Percentiles rank a stretch among this genome's conserved stretches.
Evolutionary conservation across 2,888 invertebrate species (phyloP).

Genomic region (Proisotoma minuta): DNA sequence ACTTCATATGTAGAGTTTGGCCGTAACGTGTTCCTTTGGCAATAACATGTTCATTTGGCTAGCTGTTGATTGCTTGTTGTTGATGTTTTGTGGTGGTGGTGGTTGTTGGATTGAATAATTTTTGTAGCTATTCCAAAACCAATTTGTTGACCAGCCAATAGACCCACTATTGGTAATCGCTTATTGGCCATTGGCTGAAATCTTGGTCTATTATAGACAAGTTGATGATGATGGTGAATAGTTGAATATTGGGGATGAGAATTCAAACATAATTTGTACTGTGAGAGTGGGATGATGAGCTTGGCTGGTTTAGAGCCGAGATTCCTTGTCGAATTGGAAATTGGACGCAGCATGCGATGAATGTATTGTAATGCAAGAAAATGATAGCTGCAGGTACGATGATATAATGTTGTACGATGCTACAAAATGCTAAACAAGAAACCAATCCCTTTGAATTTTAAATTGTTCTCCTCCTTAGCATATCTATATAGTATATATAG

Average conservation of each 20-base stretch:
- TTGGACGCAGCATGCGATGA: constrained; percentile 1
- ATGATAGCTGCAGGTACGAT: constrained; percentile 2
- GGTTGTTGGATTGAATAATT: too few relatives aligned
- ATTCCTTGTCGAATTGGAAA: constrained; percentile 4
- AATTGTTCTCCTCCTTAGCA: neutral
- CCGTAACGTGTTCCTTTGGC: too few relatives aligned
- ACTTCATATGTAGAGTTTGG: too few relatives aligned
- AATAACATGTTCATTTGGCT: too few relatives aligned
- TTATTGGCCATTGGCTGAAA: constrained; percentile 5
- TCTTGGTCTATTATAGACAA: constrained; percentile 3
- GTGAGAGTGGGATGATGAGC: neutral
- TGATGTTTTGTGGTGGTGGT: too few relatives aligned
- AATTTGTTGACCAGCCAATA: constrained; percentile 4
- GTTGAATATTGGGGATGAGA: neutral
- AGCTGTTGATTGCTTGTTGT: too few relatives aligned
- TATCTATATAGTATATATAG: neutral
- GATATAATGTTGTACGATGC: too few relatives aligned
- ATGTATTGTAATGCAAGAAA: constrained; percentile 1
- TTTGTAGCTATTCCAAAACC: too few relatives aligned
- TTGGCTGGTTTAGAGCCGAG: neutral
- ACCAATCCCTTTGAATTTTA: constrained; percentile 6
- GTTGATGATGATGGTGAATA: neutral
- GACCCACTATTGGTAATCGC: neutral
- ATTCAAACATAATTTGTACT: neutral
- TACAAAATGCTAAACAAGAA: constrained; percentile 2